Conservation (phyloP, 2,797 vertebrate species). For the Melanogrammus aeglefinus region DNA sequence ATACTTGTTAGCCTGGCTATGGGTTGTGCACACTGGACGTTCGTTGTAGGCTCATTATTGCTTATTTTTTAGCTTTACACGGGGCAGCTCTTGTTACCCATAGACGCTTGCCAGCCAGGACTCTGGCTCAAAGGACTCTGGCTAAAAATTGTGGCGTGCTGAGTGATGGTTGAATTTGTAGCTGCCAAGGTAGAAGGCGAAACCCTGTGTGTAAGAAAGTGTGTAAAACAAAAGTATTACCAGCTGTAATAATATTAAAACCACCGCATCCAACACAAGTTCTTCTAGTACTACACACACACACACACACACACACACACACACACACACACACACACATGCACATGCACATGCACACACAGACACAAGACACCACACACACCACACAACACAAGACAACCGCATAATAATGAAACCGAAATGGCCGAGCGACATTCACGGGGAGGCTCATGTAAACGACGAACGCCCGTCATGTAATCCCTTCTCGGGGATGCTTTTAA, state of each 20-base stretch:
- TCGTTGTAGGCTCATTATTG: constrained; percentile 71
- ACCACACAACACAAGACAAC: constrained; percentile 24
- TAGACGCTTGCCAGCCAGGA: too few relatives aligned
- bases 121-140: background rate
- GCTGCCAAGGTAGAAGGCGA: constrained; percentile 34
- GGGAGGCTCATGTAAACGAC: constrained; percentile 50
- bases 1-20: constrained; percentile 66
- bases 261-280: too few relatives aligned
- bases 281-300: too few relatives aligned
- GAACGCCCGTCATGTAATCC: constrained; percentile 60
- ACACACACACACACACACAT: too few relatives aligned
- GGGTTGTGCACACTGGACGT: constrained; percentile 26
- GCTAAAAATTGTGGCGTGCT: constrained; percentile 70
- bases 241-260: constrained; percentile 41
- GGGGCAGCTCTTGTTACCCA: constrained; percentile 66
- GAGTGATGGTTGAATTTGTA: constrained; percentile 77
- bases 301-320: too few relatives aligned
- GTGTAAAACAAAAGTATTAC: constrained; percentile 28
- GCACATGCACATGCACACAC: too few relatives aligned
- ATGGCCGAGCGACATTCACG: constrained; percentile 31
- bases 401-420: background rate
- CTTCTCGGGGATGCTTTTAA: constrained; percentile 54
- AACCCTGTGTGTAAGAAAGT: constrained; percentile 19
- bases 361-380: too few relatives aligned
- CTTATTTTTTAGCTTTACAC: constrained; percentile 76